Percentiles rank a stretch among this genome's conserved stretches.
These are phyloP conservation scores for Leptinotarsa juncta DNA, from an alignment of 2,888 invertebrate genomes.

Conservation along the genomic window DNA sequence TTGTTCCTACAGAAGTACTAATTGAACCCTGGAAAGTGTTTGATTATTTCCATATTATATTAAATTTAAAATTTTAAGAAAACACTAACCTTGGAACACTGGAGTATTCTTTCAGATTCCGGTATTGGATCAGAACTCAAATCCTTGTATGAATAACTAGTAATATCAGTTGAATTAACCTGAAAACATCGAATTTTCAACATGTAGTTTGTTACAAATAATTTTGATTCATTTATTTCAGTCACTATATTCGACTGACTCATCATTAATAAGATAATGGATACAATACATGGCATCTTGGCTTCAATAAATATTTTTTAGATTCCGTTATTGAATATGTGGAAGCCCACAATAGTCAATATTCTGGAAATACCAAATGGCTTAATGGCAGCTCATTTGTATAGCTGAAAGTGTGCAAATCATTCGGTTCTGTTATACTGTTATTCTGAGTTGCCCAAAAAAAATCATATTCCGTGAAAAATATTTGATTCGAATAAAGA, in stretches of 20 bases:
- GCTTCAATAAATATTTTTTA: not conserved
- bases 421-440: not conserved
- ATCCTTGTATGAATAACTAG: not conserved
- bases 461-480: not conserved
- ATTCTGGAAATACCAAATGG: too few species aligned
- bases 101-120: not conserved
- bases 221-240: not conserved
- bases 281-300: not conserved
- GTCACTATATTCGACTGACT: not conserved
- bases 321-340: not conserved
- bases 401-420: slow-evolving; percentile 5
- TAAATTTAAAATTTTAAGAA: not conserved
- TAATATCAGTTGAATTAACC: not conserved
- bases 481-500: not conserved
- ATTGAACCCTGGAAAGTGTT: slow-evolving; percentile 1
- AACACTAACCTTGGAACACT: not conserved
- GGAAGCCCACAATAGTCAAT: too few species aligned
- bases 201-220: not conserved
- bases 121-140: not conserved
- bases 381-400: not conserved
- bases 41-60: not conserved
- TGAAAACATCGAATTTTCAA: not conserved
- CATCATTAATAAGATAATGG: not conserved
- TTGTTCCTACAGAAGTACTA: not conserved
- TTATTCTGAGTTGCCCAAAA: not conserved